Evolutionary conservation across 2,888 invertebrate species (phyloP).

Genomic region (Pammene aurita): DNA sequence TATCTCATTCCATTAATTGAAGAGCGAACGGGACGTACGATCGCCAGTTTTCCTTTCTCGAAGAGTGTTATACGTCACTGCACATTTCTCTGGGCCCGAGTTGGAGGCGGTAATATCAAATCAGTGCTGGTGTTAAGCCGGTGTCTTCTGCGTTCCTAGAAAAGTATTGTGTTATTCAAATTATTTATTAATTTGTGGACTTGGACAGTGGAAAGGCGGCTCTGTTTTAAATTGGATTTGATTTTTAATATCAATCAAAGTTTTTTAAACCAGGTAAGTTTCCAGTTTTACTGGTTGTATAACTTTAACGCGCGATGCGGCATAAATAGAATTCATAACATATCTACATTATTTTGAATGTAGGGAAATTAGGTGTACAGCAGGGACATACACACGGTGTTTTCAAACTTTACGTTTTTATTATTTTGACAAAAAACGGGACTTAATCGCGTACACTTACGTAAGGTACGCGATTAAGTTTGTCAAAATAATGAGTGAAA

Average conservation of each 20-base stretch:
- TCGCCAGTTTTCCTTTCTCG: constrained; percentile 77
- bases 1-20: constrained; percentile 58
- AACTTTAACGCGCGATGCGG: background rate
- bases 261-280: constrained; percentile 20
- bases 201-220: constrained; percentile 15
- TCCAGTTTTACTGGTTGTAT: background rate
- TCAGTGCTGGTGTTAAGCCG: constrained; percentile 73
- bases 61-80: constrained; percentile 66
- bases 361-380: too few species aligned
- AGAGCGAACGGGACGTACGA: constrained; percentile 63
- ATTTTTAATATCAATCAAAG: background rate
- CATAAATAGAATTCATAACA: too few species aligned
- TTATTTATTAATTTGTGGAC: constrained; percentile 63
- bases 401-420: too few species aligned
- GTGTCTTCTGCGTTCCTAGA: constrained; percentile 73
- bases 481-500: too few species aligned
- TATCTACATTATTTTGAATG: too few species aligned
- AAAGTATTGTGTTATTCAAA: constrained; percentile 62
- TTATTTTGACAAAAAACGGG: too few species aligned
- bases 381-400: too few species aligned
- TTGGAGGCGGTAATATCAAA: constrained; percentile 62
- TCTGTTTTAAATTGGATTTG: constrained; percentile 19
- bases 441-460: too few species aligned
- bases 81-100: constrained; percentile 75
- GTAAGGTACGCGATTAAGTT: too few species aligned